Percentiles rank a stretch among this genome's conserved stretches.
Evolutionary conservation across 2,797 vertebrate genomes (phyloP).

Genomic region (Hylomyscus alleni): DNA sequence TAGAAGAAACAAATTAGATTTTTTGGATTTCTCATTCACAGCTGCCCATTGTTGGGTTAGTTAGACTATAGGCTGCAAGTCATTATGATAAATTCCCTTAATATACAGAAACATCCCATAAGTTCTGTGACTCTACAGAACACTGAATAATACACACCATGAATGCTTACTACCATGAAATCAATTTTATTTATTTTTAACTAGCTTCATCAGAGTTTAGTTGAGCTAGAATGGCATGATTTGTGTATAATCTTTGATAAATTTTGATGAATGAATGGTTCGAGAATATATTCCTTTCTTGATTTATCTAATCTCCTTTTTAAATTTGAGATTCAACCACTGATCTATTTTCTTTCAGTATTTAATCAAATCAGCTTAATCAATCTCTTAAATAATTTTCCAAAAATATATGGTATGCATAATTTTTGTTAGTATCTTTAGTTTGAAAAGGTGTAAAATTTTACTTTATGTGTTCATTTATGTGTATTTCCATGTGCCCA

Average conservation of each 20-base stretch:
- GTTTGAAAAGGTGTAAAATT: background rate
- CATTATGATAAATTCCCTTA: background rate
- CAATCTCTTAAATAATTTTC: background rate
- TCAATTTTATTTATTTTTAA: background rate
- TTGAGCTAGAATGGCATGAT: background rate
- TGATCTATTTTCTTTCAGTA: background rate
- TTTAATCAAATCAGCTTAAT: background rate
- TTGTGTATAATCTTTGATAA: background rate
- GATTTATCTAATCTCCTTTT: background rate
- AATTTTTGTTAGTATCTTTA: background rate
- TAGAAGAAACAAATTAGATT: background rate
- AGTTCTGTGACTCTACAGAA: background rate
- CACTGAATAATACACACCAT: background rate
- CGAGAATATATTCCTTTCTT: background rate
- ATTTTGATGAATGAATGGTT: background rate
- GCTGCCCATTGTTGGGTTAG: background rate
- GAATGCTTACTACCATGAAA: background rate
- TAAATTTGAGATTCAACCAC: background rate
- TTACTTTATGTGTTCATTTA: background rate
- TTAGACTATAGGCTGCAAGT: background rate
- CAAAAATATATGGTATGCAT: background rate
- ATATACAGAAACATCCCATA: background rate
- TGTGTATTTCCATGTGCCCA: too few relatives aligned
- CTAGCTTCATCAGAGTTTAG: background rate
- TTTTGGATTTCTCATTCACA: background rate